Evolutionary conservation across 92 coral and sea anemone genomes (phyloP), one percentile per base, ranked within the genome.

Genomic region (Phenganax subtilis): DNA sequence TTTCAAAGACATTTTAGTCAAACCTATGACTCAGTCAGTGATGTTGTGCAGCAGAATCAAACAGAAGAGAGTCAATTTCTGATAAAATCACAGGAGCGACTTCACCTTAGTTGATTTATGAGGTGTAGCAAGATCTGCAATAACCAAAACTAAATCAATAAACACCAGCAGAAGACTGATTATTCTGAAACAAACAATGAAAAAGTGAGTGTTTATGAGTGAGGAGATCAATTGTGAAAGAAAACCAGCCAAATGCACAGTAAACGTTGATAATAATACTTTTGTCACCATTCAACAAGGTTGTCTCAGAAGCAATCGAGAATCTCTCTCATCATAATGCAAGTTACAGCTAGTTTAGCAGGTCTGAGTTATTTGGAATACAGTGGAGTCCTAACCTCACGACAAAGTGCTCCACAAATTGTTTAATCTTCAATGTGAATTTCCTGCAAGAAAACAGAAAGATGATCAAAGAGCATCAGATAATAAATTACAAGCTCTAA

Each of bases 81-180:
- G 15, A 12, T 55, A 10, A 37, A 7, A 20, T 61, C 9, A 60
- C 28, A 6, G 58, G 73, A 12, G 6, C 55, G 0, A 51, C 12
- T 56, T 10, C 27, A 76, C 81, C 81, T 76, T 20, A 6, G 16
- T 57, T 76, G 81, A 76, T 44, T 76, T 76, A 53, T 76, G 82
- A 61, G 87, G 82, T 37, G 98, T 91, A 51, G 98, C 89, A 76
- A 93, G 85, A 78, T 93, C 93, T 25, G 90, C 89, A 74, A 93
- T 88, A 47, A 93, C 98, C 72, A 93, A 87, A 67, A 90, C 78
- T n/a, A 93, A 76, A 73, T 93, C 98, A 54, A 86, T 85, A 84
- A 93, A 66, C 20, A 93, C 98, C 66, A 93, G 87, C 37, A 93
- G 85, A 65, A 93, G 88, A 86, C 98, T 93, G 78, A 91, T 82